Percentiles rank a stretch among this genome's conserved stretches.
Evolutionary conservation across 1,140 invertebrate species (phyloP).

Genomic region (Dreissena rostriformis): DNA sequence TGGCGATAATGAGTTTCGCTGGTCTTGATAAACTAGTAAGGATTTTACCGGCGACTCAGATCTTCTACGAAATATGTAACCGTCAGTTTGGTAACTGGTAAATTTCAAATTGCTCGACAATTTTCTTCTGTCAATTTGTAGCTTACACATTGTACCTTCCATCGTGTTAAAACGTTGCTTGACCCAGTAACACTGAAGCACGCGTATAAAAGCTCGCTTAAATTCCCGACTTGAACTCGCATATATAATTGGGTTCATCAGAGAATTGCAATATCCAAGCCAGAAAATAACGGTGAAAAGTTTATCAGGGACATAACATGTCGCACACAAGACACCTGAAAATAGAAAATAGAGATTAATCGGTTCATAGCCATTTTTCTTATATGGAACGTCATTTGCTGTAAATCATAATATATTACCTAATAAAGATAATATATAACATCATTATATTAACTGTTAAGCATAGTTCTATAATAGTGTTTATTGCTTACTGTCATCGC

Average conservation of each 20-base stretch:
- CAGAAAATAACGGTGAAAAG: constrained; percentile 83
- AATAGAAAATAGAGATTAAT: constrained; percentile 4
- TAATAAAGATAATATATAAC: no score
- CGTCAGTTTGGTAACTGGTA: neutral
- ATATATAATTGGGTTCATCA: constrained; percentile 99
- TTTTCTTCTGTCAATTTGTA: neutral
- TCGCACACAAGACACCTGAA: constrained; percentile 80
- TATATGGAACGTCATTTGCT: no score
- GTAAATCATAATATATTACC: no score
- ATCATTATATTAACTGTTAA: no score
- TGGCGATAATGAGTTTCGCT: neutral
- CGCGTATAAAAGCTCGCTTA: constrained; percentile 85
- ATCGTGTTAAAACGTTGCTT: constrained; percentile 54
- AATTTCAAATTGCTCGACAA: neutral
- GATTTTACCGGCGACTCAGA: constrained; percentile 14
- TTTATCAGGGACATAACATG: constrained; percentile 73
- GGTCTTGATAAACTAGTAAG: constrained; percentile 28
- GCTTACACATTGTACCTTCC: constrained; percentile 14
- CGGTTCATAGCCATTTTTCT: no score
- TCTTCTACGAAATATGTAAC: neutral
- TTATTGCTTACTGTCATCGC: no score
- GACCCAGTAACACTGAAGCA: constrained; percentile 58
- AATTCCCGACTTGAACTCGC: constrained; percentile 98
- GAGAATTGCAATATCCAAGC: constrained; percentile 86
- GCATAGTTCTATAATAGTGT: no score